Base-by-base conservation (phyloP, 2,888 invertebrate genomes). In the Argyresthia goedartella region DNA sequence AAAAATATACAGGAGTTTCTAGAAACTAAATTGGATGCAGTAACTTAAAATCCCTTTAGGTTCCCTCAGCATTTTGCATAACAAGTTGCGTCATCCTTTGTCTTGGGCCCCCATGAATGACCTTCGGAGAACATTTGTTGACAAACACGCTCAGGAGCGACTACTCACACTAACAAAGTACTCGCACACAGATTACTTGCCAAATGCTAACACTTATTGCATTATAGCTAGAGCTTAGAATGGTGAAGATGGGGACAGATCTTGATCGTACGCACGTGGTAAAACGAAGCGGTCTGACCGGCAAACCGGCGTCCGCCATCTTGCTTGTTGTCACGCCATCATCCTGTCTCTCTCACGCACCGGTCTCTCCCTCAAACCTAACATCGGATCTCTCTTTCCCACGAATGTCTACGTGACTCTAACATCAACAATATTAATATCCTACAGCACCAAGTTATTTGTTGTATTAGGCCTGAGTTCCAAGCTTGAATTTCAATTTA, bases 41-140 rank as follows among this genome's bases (percentile, higher is more conserved):
- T 25, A 25, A 25, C 6, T 4, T 25, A 25, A 25, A 25, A 25
- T 25, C 25, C 25, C 25, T 25, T 25, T 25, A 25, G 25, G 6
- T 25, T 25, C 25, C 25, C 6, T 25, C 25, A 25, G 25, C 25
- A 25, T 25, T 25, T 25, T 25, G 25, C 25, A 25, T 25, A 25
- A 25, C 25, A 4, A 25, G 25, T 25, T 25, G 25, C 25, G 25
- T 25, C 43, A 53, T 72, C 69, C 73, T 81, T 81, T 81, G 77
- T 70, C 63, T 61, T 68, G 72, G 69, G 70, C 72, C 73, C 75
- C 69, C 70, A 71, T 71, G 67, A 62, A 69, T 81, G 82, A 84
- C 84, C 85, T 85, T 85, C 82, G 70, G 65, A 74, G 75, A 78
- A 74, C 67, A 73, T 82, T 85, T 85, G 85, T 86, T 85, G 84